Evolutionary conservation across 2,113 vertebrate genomes (phyloP), one percentile per base, ranked within the genome.

Genomic region (Lagopus muta): DNA sequence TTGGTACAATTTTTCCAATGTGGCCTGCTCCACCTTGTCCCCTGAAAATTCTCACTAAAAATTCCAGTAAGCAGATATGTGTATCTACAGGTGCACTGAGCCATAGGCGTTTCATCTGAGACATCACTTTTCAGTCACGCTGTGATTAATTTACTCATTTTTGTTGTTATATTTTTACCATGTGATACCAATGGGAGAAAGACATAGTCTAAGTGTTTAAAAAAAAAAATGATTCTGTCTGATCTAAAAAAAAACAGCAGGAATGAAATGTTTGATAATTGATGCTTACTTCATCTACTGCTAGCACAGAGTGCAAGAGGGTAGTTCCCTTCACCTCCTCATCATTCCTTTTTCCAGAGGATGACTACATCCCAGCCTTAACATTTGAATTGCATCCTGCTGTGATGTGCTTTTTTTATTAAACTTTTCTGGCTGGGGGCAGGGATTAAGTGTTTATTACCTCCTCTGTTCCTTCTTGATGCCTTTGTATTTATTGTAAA

Each of bases 361-460:
- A 1, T 34, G n/a, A 36, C 61, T 90, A 15, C 65, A 57, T 64
- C 32, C 21, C 38, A 65, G 12, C 4, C 15, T 61, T 65, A 62
- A 32, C 42, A 75, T 87, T 47, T 69, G 14, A 75, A 82, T 93
- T 84, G 92, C 47, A 72, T 57, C 16, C 28, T 67, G 10, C 28
- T 69, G 57, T 16, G 90, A 64, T 60, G 25, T 0, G 19, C 64
- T 85, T 87, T 50, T 83, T 83, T 77, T 36, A 60, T 81, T 78
- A 74, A 90, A 60, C 14, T 84, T 86, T 34, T 64, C 60, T 86
- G 45, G 7, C 10, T 58, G 22, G 47, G 64, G 32, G 84, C 45
- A 76, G 25, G 21, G 27, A 91, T 82, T 89, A 81, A 65, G 65
- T 72, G 24, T 8, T 71, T 38, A 55, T 74, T 71, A 27, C 83